Conservation (phyloP, 2,113 vertebrate genomes). For the Neoarius graeffei region DNA sequence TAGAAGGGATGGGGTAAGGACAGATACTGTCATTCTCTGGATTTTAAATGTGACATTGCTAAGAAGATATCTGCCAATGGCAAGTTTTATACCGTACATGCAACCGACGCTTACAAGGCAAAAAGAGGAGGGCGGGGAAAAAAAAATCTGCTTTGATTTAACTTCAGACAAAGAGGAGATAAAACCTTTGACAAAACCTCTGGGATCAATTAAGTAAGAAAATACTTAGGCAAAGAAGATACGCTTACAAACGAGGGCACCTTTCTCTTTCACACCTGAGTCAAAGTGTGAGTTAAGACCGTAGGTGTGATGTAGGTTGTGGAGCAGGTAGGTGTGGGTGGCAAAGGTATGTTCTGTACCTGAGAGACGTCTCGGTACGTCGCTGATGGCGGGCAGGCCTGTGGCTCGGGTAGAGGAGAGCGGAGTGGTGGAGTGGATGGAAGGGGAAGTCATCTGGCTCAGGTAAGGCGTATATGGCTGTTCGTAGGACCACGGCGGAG, state of each 20-base stretch:
- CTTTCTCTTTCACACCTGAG: neutral
- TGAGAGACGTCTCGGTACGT: conserved; percentile 87
- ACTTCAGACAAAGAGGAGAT: conserved; percentile 22
- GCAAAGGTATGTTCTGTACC: conserved; percentile 64
- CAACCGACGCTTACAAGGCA: conserved; percentile 35
- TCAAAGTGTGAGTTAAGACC: neutral
- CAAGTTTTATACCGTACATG: neutral
- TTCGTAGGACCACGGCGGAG: conserved; percentile 88
- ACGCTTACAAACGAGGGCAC: neutral
- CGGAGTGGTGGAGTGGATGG: conserved; percentile 88
- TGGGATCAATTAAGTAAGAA: conserved; percentile 24
- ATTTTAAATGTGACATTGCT: conserved; percentile 46
- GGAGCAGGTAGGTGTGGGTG: neutral
- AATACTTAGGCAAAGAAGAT: neutral
- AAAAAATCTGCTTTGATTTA: conserved; percentile 42
- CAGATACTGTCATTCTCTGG: conserved; percentile 45
- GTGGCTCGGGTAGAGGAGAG: conserved; percentile 86
- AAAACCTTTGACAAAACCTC: conserved; percentile 17
- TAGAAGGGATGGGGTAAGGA: conserved; percentile 34
- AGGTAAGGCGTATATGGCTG: conserved; percentile 88
- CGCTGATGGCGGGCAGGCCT: conserved; percentile 85
- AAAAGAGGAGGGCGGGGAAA: conserved; percentile 11
- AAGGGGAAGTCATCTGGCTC: conserved; percentile 89
- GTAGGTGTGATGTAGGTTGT: neutral
- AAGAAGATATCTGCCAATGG: conserved; percentile 39